Percentiles rank a stretch among this genome's conserved stretches.
phyloP scores from a whole-genome alignment of 2,113 vertebrate genomes.

The Philantomba maxwellii region DNA sequence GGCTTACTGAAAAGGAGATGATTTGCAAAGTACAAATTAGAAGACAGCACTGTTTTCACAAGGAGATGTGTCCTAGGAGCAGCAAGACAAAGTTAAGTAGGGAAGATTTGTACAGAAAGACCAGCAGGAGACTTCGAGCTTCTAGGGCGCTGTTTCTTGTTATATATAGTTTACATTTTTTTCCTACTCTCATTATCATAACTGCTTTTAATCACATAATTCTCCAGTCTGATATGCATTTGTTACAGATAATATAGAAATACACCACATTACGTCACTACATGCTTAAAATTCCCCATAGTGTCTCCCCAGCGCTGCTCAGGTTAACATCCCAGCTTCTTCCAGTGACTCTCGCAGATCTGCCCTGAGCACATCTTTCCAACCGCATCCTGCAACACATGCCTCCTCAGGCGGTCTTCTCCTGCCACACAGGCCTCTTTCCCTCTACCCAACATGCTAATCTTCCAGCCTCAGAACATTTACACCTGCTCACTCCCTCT shows the following conservation, averaged over 20 bases:
- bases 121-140: not conserved
- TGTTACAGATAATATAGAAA: not conserved
- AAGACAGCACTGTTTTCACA: slow-evolving; percentile 1
- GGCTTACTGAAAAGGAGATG: not conserved
- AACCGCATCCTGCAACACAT: not conserved
- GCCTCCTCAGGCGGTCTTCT: not conserved
- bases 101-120: not conserved
- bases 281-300: not conserved
- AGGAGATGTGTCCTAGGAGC: not conserved
- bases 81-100: not conserved
- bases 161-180: not conserved
- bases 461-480: not conserved
- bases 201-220: not conserved
- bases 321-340: not conserved
- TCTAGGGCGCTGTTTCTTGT: not conserved
- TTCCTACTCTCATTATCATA: not conserved
- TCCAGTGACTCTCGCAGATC: not conserved
- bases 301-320: not conserved
- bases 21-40: not conserved
- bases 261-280: not conserved
- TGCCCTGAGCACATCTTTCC: not conserved
- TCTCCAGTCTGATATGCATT: not conserved
- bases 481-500: not conserved
- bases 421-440: not conserved
- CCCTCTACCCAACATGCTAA: not conserved